These are phyloP conservation scores for human (Homo sapiens) DNA, from an alignment of 2,113 vertebrate genomes.

Conservation along the genomic window GRCh38 chr13:46611001-46611500, in stretches of 20 bases:
- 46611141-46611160: neutral
- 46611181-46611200: neutral
- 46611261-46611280: too few relatives aligned
- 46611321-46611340: neutral
- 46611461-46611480: neutral
- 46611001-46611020: neutral
- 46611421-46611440: neutral
- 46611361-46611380: neutral
- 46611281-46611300: neutral
- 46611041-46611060: neutral
- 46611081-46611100: neutral
- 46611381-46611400: too few relatives aligned
- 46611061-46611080: neutral
- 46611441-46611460: neutral
- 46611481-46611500: neutral
- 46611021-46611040: neutral
- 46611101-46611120: neutral
- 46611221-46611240: neutral
- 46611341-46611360: neutral
- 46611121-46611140: too few relatives aligned
- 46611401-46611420: neutral
- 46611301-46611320: neutral
- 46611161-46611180: neutral
- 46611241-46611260: neutral
- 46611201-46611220: neutral